Conservation (phyloP, 2,888 invertebrate species). For the Oscheius myriophilus region DNA sequence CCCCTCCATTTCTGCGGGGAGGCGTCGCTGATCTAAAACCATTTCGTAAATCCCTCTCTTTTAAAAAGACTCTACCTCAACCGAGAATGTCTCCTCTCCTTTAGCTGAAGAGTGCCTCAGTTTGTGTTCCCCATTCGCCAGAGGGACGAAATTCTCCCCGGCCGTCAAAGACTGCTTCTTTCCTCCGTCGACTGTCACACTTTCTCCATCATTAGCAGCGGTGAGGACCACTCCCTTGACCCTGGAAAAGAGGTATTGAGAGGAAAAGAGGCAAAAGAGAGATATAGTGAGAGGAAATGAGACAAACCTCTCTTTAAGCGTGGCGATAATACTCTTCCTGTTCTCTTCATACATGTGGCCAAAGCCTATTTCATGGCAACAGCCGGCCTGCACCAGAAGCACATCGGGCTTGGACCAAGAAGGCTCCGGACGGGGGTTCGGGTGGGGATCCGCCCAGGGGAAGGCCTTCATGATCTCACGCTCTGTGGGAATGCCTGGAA, state of each 20-base stretch:
- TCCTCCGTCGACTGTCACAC: conserved; percentile 1
- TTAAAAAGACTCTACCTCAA: no score
- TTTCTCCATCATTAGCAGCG: conserved; percentile 21
- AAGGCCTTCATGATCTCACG: conserved; percentile 40
- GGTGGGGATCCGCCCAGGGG: conserved; percentile 44
- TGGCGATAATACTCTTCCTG: conserved; percentile 45
- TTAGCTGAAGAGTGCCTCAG: background rate
- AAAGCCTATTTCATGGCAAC: conserved; percentile 66
- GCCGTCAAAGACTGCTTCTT: background rate
- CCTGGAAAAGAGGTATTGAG: background rate
- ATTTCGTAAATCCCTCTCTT: no score
- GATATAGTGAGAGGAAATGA: background rate
- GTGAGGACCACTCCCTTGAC: conserved; percentile 10
- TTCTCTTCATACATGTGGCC: conserved; percentile 64
- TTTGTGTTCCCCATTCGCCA: conserved; percentile 5
- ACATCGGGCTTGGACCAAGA: conserved; percentile 52
- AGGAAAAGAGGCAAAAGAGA: background rate
- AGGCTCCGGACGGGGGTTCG: conserved; percentile 26
- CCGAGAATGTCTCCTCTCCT: background rate
- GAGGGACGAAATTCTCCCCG: conserved; percentile 16
- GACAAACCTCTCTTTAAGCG: conserved; percentile 38
- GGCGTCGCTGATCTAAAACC: no score
- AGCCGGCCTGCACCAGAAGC: conserved; percentile 56
- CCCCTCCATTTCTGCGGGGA: no score
- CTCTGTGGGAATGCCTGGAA: conserved; percentile 39